A percentile compares a stretch with the other conserved stretches of the same genome.
These are phyloP conservation scores for Scomber colias DNA, from an alignment of 2,113 vertebrate species.

Conservation along the genomic window DNA sequence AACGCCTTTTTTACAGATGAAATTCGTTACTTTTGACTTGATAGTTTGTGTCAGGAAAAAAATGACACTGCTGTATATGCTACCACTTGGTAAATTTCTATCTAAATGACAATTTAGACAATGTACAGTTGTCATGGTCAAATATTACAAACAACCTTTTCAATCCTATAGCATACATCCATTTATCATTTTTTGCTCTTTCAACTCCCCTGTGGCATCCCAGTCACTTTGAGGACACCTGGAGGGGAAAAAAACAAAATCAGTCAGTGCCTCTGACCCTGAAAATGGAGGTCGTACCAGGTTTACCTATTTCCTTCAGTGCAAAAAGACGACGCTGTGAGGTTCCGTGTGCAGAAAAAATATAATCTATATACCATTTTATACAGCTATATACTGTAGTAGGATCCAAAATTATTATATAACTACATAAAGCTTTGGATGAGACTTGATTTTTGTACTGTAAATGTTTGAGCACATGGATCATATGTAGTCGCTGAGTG, in stretches of 20 bases:
- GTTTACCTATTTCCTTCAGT: slow-evolving; percentile 42
- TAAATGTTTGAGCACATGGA: background rate
- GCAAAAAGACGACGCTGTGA: background rate
- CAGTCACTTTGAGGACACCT: slow-evolving; percentile 48
- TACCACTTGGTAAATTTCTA: background rate
- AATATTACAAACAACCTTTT: slow-evolving; percentile 27
- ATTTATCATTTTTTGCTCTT: slow-evolving; percentile 49
- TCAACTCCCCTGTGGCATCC: slow-evolving; percentile 32
- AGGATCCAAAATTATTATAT: background rate
- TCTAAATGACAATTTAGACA: background rate
- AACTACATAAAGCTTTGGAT: background rate
- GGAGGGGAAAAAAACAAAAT: slow-evolving; percentile 37
- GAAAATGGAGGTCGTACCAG: slow-evolving; percentile 64
- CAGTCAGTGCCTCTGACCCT: slow-evolving; percentile 51
- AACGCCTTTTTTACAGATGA: background rate
- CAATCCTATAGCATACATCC: background rate
- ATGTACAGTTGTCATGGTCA: background rate
- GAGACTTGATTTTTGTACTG: background rate
- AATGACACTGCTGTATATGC: background rate
- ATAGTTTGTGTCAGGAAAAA: background rate
- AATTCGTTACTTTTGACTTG: background rate
- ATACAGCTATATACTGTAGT: background rate
- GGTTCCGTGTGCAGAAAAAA: background rate
- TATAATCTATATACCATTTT: background rate
- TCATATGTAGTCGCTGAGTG: slow-evolving; percentile 28